Base-by-base conservation (phyloP, 1,140 invertebrate species). In the Tetragonula clypearis region DNA sequence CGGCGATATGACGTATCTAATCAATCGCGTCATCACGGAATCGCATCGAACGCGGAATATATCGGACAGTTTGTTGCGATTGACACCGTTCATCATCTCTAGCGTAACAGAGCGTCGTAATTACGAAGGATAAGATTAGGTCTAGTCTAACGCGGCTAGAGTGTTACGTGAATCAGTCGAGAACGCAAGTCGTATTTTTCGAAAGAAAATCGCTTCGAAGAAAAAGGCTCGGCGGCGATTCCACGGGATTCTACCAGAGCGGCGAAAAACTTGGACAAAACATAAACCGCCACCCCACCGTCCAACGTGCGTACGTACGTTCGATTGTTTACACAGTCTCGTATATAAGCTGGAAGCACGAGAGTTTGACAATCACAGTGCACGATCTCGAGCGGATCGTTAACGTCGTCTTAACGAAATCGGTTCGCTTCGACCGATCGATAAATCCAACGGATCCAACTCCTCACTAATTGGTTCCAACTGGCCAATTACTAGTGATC, bases 341-440 rank as follows among this genome's bases (percentile, higher is more conserved):
- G 93, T 92, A 95, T 30, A 95, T 91, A 94, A 94, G 90, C 91
- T 92, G 92, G 91, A 92, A 92, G 93, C 91, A 90, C 82, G 85
- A 87, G 91, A 90, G 91, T 94, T 94, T 94, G 93, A 93, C 93
- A 94, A 94, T 93, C 93, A 93, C 94, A 95, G 93, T 95, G 91
- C 87, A 79, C 88, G 76, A 92, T 91, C 88, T 87, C 86, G 84
- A 86, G 88, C 90, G 86, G 88, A 73, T 87, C 85, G 82, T 19
- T 73, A 85, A 66, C 74, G 83, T 82, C 73, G 53, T 9, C 35
- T 21, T 60, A 53, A 53, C 60, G 23, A 60, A 60, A 71, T 26
- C 62, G 41, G 3, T 55, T 19, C 53, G 55, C 30, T 15, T 17
- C 58, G 72, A 75, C 21, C 56, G 19, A 9, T 55, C 62, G 21